Evolutionary conservation across 2,113 vertebrate species (phyloP).

Genomic region (Okapia johnstoni): DNA sequence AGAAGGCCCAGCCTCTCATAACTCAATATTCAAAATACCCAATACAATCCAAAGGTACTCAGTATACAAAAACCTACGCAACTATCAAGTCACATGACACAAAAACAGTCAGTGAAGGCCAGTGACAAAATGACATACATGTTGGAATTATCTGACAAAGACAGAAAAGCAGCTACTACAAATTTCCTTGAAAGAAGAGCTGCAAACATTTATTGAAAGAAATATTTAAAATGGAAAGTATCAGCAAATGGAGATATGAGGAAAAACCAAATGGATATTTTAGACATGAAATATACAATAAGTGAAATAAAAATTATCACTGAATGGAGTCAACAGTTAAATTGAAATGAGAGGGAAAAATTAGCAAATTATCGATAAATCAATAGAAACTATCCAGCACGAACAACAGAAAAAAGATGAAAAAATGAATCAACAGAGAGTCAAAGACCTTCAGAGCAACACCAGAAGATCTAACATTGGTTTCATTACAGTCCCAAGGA

Average conservation of each 20-base stretch:
- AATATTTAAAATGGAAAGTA: not conserved
- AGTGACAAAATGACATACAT: not conserved
- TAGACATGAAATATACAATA: not conserved
- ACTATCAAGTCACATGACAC: not conserved
- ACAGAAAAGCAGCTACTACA: not conserved
- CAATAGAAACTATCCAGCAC: not conserved
- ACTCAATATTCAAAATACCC: not conserved
- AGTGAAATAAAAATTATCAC: not conserved
- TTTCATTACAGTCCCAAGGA: not conserved
- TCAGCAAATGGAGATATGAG: not conserved
- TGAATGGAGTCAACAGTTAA: not conserved
- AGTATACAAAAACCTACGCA: not conserved
- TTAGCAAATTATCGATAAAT: not conserved
- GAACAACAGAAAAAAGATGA: not conserved
- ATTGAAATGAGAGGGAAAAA: not conserved
- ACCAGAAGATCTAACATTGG: not conserved
- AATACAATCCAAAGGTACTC: not conserved
- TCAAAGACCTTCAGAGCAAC: not conserved
- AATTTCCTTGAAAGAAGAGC: not conserved
- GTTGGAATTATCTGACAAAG: not conserved
- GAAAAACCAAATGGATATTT: not conserved
- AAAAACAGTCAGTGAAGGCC: not conserved
- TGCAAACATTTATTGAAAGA: not conserved
- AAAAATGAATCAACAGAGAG: not conserved
- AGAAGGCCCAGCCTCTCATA: not conserved